Evolutionary conservation across 2,797 vertebrate species (phyloP).

Genomic region (Molossus alvarezi): DNA sequence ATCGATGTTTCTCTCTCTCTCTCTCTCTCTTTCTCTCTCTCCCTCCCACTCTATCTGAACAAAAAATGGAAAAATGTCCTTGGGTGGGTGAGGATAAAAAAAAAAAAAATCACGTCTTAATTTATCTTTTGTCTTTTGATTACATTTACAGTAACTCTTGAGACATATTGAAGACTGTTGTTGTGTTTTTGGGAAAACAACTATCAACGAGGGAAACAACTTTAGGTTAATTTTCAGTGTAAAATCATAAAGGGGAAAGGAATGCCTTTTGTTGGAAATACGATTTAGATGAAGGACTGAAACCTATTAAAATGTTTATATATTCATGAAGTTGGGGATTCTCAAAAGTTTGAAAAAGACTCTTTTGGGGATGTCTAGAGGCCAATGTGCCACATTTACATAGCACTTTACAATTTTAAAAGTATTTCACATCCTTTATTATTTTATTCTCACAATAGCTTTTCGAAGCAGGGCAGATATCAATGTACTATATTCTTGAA

Average conservation of each 20-base stretch:
- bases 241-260: neutral
- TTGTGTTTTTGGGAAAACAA: neutral
- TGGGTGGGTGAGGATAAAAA: no score
- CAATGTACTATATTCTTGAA: neutral
- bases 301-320: conserved; percentile 18
- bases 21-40: no score
- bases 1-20: no score
- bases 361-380: neutral
- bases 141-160: conserved; percentile 8
- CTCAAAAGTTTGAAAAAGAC: conserved; percentile 32
- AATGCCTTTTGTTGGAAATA: conserved; percentile 39
- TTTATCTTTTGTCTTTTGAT: conserved; percentile 37
- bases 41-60: no score
- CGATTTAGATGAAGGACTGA: neutral
- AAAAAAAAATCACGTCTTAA: neutral
- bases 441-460: neutral
- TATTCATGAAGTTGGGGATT: conserved; percentile 40
- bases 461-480: neutral
- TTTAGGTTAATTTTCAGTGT: conserved; percentile 13
- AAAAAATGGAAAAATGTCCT: no score
- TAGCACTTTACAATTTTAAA: neutral
- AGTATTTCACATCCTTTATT: neutral
- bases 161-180: neutral
- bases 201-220: neutral
- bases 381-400: neutral